Conservation (phyloP, 2,797 vertebrate species). For the Spondyliosoma cantharus region DNA sequence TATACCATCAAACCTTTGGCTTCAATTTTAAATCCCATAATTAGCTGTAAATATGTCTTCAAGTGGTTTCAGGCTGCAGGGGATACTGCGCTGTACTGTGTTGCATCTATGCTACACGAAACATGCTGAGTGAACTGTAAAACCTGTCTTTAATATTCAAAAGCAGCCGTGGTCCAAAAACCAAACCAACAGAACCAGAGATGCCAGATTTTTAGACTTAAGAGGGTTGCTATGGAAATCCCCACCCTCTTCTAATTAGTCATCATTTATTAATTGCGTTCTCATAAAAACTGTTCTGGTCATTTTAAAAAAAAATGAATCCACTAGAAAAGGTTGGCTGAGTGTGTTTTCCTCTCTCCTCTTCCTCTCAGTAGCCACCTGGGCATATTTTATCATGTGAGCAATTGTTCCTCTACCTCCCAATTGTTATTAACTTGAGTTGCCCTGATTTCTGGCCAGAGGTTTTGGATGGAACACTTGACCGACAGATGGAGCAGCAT, state of each 20-base stretch:
- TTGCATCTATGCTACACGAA: not conserved
- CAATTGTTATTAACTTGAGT: not conserved
- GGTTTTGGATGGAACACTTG: constrained; percentile 10
- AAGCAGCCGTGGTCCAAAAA: not conserved
- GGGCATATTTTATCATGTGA: not conserved
- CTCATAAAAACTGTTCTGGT: not conserved
- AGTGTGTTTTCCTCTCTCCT: not conserved
- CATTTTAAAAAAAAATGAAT: not conserved
- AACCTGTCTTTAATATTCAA: not conserved
- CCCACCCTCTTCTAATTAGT: not conserved
- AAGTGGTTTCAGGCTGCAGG: no score
- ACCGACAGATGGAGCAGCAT: constrained; percentile 20
- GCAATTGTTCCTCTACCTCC: not conserved
- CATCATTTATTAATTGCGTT: not conserved
- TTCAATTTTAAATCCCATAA: no score
- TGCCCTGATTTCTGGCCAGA: not conserved
- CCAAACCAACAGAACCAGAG: not conserved
- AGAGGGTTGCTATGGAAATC: not conserved
- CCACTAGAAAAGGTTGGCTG: not conserved
- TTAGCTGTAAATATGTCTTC: no score
- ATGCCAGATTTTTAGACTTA: not conserved
- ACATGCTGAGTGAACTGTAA: constrained; percentile 6
- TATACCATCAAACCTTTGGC: no score
- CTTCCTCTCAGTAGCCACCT: not conserved
- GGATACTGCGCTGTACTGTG: not conserved